Evolutionary conservation across 2,113 vertebrate species (phyloP).

Genomic region (Dolichotis patagonum): DNA sequence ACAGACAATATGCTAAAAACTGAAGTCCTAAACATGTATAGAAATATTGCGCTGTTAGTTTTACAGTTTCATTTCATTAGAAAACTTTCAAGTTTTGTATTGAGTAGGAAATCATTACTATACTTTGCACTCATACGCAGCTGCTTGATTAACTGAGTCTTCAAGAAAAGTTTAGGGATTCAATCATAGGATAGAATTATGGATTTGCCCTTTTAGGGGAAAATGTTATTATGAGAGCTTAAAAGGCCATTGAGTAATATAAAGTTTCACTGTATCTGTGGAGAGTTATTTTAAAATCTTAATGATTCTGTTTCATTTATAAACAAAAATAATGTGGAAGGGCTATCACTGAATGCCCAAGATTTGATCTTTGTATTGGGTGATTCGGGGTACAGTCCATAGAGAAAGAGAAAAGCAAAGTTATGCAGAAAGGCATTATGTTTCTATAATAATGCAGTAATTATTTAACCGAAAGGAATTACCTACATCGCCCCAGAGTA

Average conservation of each 20-base stretch:
- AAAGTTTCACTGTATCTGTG: background rate
- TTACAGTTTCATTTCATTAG: background rate
- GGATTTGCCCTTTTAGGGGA: background rate
- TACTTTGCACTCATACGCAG: background rate
- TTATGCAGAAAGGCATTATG: background rate
- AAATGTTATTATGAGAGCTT: background rate
- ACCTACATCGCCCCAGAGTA: background rate
- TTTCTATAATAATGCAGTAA: background rate
- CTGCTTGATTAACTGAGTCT: background rate
- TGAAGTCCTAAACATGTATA: background rate
- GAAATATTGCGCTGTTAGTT: background rate
- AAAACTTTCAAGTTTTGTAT: background rate
- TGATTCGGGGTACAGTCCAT: background rate
- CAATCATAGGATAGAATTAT: background rate
- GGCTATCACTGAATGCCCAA: background rate
- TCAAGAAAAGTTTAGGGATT: background rate
- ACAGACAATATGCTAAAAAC: background rate
- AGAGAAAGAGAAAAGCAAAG: background rate
- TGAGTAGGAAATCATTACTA: background rate
- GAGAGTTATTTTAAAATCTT: background rate
- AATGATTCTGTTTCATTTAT: background rate
- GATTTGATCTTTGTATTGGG: background rate
- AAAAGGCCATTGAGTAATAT: background rate
- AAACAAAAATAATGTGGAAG: background rate
- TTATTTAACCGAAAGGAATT: background rate